Evolutionary conservation across 1,140 invertebrate genomes (phyloP).

Genomic region (Plectrocnemia conspersa): DNA sequence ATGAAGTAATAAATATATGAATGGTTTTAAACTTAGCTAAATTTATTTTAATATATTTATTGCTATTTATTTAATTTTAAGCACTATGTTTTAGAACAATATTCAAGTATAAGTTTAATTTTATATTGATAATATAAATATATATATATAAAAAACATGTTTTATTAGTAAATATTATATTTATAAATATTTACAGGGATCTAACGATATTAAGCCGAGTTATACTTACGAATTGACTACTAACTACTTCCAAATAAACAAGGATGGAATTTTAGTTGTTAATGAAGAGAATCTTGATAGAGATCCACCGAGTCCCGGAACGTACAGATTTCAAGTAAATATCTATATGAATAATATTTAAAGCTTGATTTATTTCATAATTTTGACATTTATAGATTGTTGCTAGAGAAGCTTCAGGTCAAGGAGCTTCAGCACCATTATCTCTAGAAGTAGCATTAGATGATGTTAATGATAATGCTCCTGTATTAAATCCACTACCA

Average conservation of each 20-base stretch:
- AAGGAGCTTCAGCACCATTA: slow-evolving; percentile 73
- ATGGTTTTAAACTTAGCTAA: not conserved
- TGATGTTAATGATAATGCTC: slow-evolving; percentile 83
- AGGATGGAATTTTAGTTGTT: slow-evolving; percentile 68
- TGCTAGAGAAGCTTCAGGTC: slow-evolving; percentile 70
- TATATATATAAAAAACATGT: slow-evolving; percentile 3
- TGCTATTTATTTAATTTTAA: not conserved
- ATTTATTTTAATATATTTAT: not conserved
- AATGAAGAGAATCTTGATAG: slow-evolving; percentile 79
- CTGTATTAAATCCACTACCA: slow-evolving; percentile 67
- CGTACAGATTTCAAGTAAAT: slow-evolving; percentile 65
- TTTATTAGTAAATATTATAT: slow-evolving; percentile 6
- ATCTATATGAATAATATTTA: slow-evolving; percentile 1
- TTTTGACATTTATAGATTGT: slow-evolving; percentile 52
- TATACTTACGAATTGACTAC: slow-evolving; percentile 83
- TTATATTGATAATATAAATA: slow-evolving; percentile 4
- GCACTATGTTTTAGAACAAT: slow-evolving; percentile 4
- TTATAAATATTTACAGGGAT: slow-evolving; percentile 39
- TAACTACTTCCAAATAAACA: slow-evolving; percentile 74
- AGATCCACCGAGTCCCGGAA: slow-evolving; percentile 79
- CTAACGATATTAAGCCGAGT: slow-evolving; percentile 55
- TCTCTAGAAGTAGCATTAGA: slow-evolving; percentile 72
- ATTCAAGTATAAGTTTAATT: not conserved
- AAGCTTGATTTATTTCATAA: not conserved
- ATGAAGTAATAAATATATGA: not conserved